Percentiles rank a stretch among this genome's conserved stretches.
These are phyloP conservation scores for Stictocephala bisonia DNA, from an alignment of 2,888 invertebrate species.

Conservation along the genomic window DNA sequence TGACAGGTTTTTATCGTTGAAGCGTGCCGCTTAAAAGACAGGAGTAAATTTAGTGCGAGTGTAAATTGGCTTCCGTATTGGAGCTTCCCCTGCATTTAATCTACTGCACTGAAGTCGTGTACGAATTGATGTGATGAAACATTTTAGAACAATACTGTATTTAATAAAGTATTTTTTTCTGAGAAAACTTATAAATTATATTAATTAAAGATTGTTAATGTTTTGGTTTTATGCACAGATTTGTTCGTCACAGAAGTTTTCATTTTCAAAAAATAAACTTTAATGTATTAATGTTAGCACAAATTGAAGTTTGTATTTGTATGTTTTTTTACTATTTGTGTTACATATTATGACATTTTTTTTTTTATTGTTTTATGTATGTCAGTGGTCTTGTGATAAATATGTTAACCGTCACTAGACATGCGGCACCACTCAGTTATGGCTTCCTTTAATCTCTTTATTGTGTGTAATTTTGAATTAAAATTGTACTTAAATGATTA, in stretches of 20 bases:
- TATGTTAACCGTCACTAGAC: background rate
- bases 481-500: slow-evolving; percentile 33
- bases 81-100: slow-evolving; percentile 51
- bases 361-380: slow-evolving; percentile 14
- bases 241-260: slow-evolving; percentile 47
- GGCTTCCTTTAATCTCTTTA: background rate
- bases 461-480: background rate
- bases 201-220: slow-evolving; percentile 28
- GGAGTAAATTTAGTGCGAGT: slow-evolving; percentile 36
- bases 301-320: slow-evolving; percentile 26
- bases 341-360: slow-evolving; percentile 28
- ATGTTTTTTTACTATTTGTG: slow-evolving; percentile 17
- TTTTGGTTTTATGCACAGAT: slow-evolving; percentile 36
- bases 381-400: slow-evolving; percentile 46
- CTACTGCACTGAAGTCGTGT: slow-evolving; percentile 28
- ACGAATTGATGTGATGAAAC: slow-evolving; percentile 9
- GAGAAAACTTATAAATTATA: slow-evolving; percentile 12
- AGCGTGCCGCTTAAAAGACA: slow-evolving; percentile 27
- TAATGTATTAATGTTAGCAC: slow-evolving; percentile 27
- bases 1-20: slow-evolving; percentile 32
- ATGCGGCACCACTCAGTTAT: too few species aligned
- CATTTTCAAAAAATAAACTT: slow-evolving; percentile 27
- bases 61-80: slow-evolving; percentile 43
- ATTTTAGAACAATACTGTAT: background rate
- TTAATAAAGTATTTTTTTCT: slow-evolving; percentile 7